Evolutionary conservation across 2,113 vertebrate species (phyloP).

Genomic region (Laticauda laticaudata): DNA sequence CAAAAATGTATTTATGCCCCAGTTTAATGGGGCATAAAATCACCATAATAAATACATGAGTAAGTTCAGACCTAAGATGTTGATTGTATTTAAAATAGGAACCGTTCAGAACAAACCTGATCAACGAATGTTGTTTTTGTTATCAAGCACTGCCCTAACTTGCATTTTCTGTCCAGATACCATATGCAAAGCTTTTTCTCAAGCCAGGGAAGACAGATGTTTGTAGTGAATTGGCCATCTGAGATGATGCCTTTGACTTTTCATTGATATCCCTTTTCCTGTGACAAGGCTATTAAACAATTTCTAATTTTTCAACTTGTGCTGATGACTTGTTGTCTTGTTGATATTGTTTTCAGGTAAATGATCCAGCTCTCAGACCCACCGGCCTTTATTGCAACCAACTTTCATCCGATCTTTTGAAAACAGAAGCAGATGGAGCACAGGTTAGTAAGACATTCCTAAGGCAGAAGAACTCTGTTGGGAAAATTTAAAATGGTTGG

Average conservation of each 20-base stretch:
- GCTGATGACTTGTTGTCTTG: not conserved
- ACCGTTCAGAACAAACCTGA: not conserved
- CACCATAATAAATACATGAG: not conserved
- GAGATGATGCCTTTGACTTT: not conserved
- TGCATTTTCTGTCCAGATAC: not conserved
- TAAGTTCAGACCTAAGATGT: not conserved
- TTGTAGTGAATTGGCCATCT: not conserved
- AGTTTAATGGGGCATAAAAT: not conserved
- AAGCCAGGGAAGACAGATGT: not conserved
- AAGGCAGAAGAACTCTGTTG: not conserved
- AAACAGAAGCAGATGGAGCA: conserved; percentile 74
- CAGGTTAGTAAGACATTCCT: conserved; percentile 74
- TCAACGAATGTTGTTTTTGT: not conserved
- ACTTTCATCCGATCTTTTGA: conserved; percentile 75
- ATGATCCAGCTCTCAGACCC: conserved; percentile 71
- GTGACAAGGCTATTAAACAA: not conserved
- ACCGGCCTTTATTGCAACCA: conserved; percentile 77
- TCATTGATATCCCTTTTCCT: too few relatives aligned
- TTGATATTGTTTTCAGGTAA: conserved; percentile 57
- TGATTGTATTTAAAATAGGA: not conserved
- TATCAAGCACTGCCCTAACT: not conserved
- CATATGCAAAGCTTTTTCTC: too few relatives aligned
- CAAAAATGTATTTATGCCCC: too few relatives aligned
- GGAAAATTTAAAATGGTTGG: not conserved
- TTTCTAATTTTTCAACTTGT: not conserved